Percentiles rank a stretch among this genome's conserved stretches.
phyloP scores from a whole-genome alignment of 2,888 invertebrate species.

The Andrena fulva region DNA sequence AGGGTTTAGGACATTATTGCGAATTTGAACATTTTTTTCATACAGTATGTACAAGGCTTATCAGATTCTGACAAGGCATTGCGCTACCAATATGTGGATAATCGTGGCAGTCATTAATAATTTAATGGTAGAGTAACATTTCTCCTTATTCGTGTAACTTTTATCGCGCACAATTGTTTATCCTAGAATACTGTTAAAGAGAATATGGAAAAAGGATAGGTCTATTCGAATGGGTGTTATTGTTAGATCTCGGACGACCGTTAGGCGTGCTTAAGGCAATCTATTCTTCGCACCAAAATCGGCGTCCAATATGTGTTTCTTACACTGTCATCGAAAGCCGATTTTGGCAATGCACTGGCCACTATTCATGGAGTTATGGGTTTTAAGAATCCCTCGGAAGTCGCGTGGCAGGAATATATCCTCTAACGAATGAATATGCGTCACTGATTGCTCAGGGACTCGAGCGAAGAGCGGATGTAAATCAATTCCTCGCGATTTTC shows the following conservation, averaged over 20 bases:
- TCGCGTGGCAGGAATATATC: constrained; percentile 4
- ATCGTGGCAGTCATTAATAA: background rate
- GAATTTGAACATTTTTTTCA: constrained; percentile 36
- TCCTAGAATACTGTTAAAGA: constrained; percentile 50
- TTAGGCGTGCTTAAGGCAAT: constrained; percentile 49
- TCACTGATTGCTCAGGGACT: constrained; percentile 24
- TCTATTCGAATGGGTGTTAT: constrained; percentile 1
- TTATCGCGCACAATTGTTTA: constrained; percentile 28
- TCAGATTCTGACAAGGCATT: constrained; percentile 42
- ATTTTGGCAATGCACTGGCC: constrained; percentile 71
- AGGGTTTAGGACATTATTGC: constrained; percentile 62
- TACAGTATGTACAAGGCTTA: constrained; percentile 52
- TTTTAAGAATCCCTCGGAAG: constrained; percentile 20
- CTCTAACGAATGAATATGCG: constrained; percentile 1
- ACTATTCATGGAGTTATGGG: constrained; percentile 37
- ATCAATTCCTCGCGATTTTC: constrained; percentile 75
- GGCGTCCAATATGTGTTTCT: constrained; percentile 55
- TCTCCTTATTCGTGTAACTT: constrained; percentile 14
- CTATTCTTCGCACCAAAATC: constrained; percentile 64
- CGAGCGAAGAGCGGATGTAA: background rate
- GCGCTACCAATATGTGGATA: constrained; percentile 9
- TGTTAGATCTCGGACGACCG: constrained; percentile 20
- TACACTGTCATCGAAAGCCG: constrained; percentile 53
- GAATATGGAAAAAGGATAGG: constrained; percentile 12
- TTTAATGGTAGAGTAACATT: background rate